Conservation (phyloP, 2,113 vertebrate species). For the Misgurnus mizolepis region DNA sequence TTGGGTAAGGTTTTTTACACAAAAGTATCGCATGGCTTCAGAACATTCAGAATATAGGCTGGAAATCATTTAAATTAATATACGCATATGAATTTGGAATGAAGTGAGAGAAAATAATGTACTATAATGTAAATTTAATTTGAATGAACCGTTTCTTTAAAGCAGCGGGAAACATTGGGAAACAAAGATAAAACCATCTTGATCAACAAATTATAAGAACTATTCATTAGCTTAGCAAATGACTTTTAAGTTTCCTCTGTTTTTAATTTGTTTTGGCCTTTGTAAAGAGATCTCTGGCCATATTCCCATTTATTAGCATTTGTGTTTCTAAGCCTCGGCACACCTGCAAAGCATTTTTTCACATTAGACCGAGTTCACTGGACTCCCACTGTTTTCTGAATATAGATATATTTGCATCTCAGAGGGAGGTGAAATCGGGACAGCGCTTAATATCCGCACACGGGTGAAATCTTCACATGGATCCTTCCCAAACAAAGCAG, state of each 20-base stretch:
- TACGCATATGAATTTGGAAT: no score
- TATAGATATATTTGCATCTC: slow-evolving; percentile 58
- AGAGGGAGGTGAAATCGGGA: slow-evolving; percentile 37
- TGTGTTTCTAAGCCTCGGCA: not conserved
- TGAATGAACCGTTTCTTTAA: not conserved
- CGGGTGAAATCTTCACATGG: slow-evolving; percentile 63
- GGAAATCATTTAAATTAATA: no score
- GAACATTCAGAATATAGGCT: no score
- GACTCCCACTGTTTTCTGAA: slow-evolving; percentile 59
- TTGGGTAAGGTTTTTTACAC: no score
- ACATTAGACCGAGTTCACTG: slow-evolving; percentile 29
- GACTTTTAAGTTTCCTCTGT: not conserved
- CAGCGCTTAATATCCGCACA: slow-evolving; percentile 56
- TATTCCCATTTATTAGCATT: slow-evolving; percentile 45
- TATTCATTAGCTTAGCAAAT: not conserved
- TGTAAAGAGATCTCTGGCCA: not conserved
- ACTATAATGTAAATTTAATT: no score
- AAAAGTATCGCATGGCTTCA: no score
- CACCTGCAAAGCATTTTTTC: slow-evolving; percentile 46
- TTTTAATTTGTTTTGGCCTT: slow-evolving; percentile 5
- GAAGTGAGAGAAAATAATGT: no score
- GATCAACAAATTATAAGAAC: not conserved
- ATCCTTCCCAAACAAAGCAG: slow-evolving; percentile 58
- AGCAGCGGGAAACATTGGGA: not conserved
- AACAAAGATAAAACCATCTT: not conserved